Evolutionary conservation across 2,797 vertebrate genomes (phyloP).

Genomic region (Geotrypetes seraphini): DNA sequence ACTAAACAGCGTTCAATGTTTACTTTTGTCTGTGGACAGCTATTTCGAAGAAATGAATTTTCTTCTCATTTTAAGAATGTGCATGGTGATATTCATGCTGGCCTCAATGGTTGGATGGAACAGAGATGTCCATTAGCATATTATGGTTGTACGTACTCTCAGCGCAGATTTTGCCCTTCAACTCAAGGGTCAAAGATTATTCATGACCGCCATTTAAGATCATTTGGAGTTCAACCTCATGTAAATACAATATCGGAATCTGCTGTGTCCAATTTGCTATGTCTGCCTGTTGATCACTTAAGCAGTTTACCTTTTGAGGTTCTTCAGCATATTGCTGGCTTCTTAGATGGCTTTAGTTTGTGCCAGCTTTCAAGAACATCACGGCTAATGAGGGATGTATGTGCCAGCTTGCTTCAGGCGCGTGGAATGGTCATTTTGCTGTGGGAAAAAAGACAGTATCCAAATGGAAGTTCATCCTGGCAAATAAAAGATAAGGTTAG

Average conservation of each 20-base stretch:
- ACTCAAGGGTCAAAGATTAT: conserved; percentile 89
- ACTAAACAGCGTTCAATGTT: conserved; percentile 98
- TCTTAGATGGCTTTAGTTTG: conserved; percentile 92
- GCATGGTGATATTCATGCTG: conserved; percentile 97
- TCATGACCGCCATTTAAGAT: conserved; percentile 87
- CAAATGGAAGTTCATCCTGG: conserved; percentile 78
- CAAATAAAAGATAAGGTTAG: conserved; percentile 91
- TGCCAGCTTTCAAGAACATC: conserved; percentile 92
- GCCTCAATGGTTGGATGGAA: conserved; percentile 98
- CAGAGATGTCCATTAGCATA: conserved; percentile 94
- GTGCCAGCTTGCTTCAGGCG: conserved; percentile 85
- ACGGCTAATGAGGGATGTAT: conserved; percentile 87
- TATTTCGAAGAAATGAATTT: conserved; percentile 94
- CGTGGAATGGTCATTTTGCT: conserved; percentile 95
- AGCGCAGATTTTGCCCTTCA: conserved; percentile 92
- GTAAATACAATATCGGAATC: conserved; percentile 56
- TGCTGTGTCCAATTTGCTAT: conserved; percentile 46
- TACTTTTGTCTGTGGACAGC: conserved; percentile 96
- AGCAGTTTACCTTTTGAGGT: conserved; percentile 89
- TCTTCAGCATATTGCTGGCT: conserved; percentile 84
- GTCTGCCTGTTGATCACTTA: conserved; percentile 67
- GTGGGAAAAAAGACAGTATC: conserved; percentile 78
- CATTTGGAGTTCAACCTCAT: conserved; percentile 85
- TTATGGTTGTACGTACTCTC: conserved; percentile 95
- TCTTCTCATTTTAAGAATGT: conserved; percentile 98